Percentiles rank a stretch among this genome's conserved stretches.
phyloP scores from a whole-genome alignment of 2,113 vertebrate species.

The Solenodon paradoxus region DNA sequence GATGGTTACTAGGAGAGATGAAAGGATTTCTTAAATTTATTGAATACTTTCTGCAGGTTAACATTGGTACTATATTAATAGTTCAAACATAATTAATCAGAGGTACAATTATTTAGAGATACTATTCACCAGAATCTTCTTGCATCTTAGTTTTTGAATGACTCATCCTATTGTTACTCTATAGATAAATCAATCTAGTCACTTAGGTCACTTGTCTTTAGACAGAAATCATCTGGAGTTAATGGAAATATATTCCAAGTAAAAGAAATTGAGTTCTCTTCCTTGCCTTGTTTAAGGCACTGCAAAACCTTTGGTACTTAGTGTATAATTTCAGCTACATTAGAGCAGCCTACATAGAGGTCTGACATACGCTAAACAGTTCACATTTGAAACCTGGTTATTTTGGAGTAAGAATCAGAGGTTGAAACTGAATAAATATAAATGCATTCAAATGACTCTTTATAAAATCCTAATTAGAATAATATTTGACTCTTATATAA shows the following conservation, averaged over 20 bases:
- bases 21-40: neutral
- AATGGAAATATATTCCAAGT: neutral
- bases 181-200: neutral
- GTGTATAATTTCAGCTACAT: neutral
- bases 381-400: neutral
- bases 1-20: neutral
- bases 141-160: neutral
- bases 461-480: neutral
- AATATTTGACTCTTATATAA: neutral
- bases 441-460: neutral
- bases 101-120: neutral
- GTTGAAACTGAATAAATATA: neutral
- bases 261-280: neutral
- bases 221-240: neutral
- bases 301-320: neutral
- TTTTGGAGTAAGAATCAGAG: neutral
- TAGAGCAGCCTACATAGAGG: neutral
- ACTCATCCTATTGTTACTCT: neutral
- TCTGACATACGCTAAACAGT: neutral
- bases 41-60: neutral
- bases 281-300: neutral
- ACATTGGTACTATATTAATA: neutral
- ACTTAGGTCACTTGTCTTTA: neutral
- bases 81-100: neutral
- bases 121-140: neutral